These are phyloP conservation scores for Calyptommatus sinebrachiatus DNA, from an alignment of 2,113 vertebrate genomes.

Conservation along the genomic window DNA sequence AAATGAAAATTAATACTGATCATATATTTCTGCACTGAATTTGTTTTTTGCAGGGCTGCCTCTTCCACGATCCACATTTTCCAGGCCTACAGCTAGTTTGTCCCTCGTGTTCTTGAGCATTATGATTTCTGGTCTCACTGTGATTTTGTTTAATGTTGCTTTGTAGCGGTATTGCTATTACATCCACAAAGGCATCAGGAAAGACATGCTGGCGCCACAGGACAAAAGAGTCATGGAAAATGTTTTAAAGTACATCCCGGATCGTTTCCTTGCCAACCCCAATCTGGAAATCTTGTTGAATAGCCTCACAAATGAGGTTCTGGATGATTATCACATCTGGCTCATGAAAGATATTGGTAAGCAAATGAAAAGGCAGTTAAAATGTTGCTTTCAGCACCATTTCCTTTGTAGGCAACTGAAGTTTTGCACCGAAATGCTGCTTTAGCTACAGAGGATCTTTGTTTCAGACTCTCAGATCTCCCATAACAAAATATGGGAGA, in stretches of 20 bases:
- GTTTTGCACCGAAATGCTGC: too few relatives aligned
- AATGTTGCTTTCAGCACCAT: too few relatives aligned
- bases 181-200: slow-evolving; percentile 73
- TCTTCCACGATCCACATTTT: neutral
- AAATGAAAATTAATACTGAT: too few relatives aligned
- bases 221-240: slow-evolving; percentile 70
- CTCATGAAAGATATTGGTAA: slow-evolving; percentile 86
- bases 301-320: slow-evolving; percentile 74
- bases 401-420: too few relatives aligned
- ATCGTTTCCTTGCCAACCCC: slow-evolving; percentile 49
- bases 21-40: too few relatives aligned
- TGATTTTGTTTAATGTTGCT: neutral
- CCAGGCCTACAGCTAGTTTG: neutral
- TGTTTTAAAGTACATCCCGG: slow-evolving; percentile 73
- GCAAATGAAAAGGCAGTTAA: neutral
- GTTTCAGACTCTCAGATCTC: too few relatives aligned
- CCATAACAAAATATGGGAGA: too few relatives aligned
- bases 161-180: slow-evolving; percentile 85
- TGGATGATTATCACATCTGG: slow-evolving; percentile 70
- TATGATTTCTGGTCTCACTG: neutral
- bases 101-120: neutral
- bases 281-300: slow-evolving; percentile 55
- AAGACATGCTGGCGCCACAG: slow-evolving; percentile 77
- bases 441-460: too few relatives aligned
- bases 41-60: too few relatives aligned